Evolutionary conservation across 1,140 invertebrate species (phyloP).

Genomic region (Drepana arcuata): DNA sequence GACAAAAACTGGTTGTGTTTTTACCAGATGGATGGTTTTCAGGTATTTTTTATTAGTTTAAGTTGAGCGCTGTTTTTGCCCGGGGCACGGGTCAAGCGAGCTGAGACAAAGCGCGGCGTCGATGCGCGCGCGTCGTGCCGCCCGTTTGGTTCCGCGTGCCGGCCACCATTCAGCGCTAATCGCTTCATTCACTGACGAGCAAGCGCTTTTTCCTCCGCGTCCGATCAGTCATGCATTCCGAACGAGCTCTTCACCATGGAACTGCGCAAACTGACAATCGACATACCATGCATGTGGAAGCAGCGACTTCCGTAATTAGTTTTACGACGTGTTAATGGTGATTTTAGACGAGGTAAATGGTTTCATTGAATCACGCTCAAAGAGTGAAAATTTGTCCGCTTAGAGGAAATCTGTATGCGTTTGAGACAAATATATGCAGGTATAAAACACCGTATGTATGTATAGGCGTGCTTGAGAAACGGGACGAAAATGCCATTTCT

Average conservation of each 20-base stretch:
- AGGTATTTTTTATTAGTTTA: constrained; percentile 39
- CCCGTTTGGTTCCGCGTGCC: constrained; percentile 64
- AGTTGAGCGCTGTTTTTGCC: constrained; percentile 36
- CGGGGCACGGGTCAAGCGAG: constrained; percentile 63
- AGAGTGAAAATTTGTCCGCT: no score
- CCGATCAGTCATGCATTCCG: constrained; percentile 64
- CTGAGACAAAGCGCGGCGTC: constrained; percentile 60
- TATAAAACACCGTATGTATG: no score
- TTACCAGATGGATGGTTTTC: constrained; percentile 43
- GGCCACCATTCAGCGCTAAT: constrained; percentile 58
- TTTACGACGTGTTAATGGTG: no score
- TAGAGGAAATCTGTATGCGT: no score
- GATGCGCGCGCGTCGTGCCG: constrained; percentile 44
- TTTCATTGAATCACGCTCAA: no score
- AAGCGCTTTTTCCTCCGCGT: constrained; percentile 46
- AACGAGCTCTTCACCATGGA: constrained; percentile 4
- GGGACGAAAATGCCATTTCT: no score
- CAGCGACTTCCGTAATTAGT: no score
- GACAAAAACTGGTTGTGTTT: constrained; percentile 48
- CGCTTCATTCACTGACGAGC: constrained; percentile 56
- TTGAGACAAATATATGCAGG: no score
- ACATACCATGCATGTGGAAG: no score
- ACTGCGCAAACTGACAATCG: no score
- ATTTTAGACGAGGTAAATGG: no score
- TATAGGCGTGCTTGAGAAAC: no score